Percentiles rank a stretch among this genome's conserved stretches.
Conservation (phyloP, 2,113 vertebrate genomes). For the Tricholaema leucomelas region DNA sequence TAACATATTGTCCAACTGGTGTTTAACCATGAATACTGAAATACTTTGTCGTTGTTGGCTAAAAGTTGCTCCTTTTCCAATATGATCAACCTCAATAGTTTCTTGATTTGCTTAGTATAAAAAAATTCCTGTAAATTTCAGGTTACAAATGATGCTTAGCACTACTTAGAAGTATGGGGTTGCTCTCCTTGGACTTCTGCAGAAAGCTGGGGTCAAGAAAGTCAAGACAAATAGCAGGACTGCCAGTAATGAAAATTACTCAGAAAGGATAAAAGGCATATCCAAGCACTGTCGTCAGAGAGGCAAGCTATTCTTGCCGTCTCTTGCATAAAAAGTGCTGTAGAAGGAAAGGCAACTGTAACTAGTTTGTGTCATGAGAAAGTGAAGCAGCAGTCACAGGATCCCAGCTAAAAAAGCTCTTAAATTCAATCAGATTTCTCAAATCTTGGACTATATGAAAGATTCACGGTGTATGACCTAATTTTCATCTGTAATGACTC, state of each 20-base stretch:
- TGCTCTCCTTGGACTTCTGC: neutral
- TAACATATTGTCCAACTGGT: neutral
- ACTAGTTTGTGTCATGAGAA: neutral
- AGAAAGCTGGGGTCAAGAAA: neutral
- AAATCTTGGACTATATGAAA: neutral
- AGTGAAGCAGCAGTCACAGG: neutral
- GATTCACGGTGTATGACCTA: neutral
- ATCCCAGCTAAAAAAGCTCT: neutral
- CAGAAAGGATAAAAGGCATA: neutral
- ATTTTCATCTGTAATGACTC: neutral
- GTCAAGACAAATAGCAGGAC: neutral
- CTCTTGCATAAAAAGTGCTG: neutral
- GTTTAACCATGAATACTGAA: neutral
- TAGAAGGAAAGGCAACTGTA: neutral
- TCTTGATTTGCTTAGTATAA: neutral
- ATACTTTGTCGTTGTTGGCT: neutral
- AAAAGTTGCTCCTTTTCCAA: neutral
- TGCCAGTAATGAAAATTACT: neutral
- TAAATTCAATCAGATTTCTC: neutral
- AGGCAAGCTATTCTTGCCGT: fast-evolving
- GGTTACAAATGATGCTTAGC: neutral
- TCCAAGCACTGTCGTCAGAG: neutral
- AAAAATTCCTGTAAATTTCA: neutral
- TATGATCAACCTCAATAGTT: neutral
- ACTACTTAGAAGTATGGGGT: neutral